phyloP scores from a whole-genome alignment of 2,888 invertebrate genomes.

The Bruchidius siliquastri region DNA sequence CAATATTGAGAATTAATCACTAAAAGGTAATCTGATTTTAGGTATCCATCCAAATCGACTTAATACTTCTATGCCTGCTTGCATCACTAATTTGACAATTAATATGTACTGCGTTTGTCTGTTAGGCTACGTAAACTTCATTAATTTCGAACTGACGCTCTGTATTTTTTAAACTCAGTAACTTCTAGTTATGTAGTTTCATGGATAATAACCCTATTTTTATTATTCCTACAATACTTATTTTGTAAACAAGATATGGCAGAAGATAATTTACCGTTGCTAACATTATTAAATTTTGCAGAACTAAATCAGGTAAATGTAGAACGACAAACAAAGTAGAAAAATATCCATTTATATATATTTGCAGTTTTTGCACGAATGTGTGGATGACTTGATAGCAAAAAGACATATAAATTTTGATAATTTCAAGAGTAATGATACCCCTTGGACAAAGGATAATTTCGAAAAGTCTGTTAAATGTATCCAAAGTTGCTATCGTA shows the following conservation, averaged over 20 bases:
- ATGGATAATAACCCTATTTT: no score
- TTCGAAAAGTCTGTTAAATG: conserved; percentile 29
- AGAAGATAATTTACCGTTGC: conserved; percentile 14
- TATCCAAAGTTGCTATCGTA: conserved; percentile 37
- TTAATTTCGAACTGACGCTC: no score
- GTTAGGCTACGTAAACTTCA: no score
- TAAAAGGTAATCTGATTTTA: no score
- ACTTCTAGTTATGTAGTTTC: no score
- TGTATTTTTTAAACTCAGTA: no score
- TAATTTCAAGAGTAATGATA: conserved; percentile 33
- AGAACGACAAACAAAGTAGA: background rate
- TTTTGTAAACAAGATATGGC: conserved; percentile 4
- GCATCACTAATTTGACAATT: no score
- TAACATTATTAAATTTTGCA: conserved; percentile 24
- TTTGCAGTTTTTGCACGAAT: conserved; percentile 43
- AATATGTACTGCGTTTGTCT: no score
- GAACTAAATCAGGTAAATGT: conserved; percentile 21
- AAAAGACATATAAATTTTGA: conserved; percentile 30
- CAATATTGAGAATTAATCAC: no score
- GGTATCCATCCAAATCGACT: no score
- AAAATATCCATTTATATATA: conserved; percentile 12
- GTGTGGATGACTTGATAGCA: conserved; percentile 39
- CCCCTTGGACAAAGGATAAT: conserved; percentile 41
- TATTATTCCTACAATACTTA: no score
- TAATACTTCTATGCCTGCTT: no score